phyloP scores from a whole-genome alignment of 2,797 vertebrate genomes.

The Galago senegalensis region DNA sequence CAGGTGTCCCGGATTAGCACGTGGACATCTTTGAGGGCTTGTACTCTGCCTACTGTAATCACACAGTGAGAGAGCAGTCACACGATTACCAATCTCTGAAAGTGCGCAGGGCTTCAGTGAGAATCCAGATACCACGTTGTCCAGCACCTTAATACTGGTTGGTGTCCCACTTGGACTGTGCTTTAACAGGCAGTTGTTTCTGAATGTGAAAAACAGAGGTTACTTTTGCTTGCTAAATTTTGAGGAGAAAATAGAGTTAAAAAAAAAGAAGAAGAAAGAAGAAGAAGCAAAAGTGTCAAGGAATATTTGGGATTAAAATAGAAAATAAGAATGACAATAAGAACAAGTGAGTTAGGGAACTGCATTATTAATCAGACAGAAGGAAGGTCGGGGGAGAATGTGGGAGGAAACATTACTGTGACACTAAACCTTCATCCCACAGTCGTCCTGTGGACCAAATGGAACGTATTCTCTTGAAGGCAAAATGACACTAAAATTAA shows the following conservation, averaged over 20 bases:
- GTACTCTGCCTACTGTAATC: not conserved
- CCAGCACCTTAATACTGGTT: constrained; percentile 84
- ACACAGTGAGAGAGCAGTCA: not conserved
- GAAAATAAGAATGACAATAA: not conserved
- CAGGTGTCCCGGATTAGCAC: too few species aligned
- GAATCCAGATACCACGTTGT: constrained; percentile 89
- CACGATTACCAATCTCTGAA: constrained; percentile 88
- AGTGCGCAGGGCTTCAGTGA: constrained; percentile 90
- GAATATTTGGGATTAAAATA: not conserved
- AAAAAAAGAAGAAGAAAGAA: too few species aligned
- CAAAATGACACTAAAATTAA: not conserved
- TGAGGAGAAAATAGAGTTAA: not conserved
- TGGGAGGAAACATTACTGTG: not conserved
- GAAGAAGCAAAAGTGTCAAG: too few species aligned
- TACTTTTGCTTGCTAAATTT: not conserved
- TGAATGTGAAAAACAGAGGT: constrained; percentile 78
- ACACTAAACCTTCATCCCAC: not conserved
- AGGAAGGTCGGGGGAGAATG: not conserved
- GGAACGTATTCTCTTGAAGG: not conserved
- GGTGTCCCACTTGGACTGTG: constrained; percentile 86
- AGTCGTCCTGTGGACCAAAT: not conserved
- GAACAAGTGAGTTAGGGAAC: not conserved
- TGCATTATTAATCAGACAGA: not conserved
- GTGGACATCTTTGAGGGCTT: not conserved
- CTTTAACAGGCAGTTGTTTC: constrained; percentile 90